phyloP scores from a whole-genome alignment of 2,888 invertebrate species.

The Protophormia terraenovae region DNA sequence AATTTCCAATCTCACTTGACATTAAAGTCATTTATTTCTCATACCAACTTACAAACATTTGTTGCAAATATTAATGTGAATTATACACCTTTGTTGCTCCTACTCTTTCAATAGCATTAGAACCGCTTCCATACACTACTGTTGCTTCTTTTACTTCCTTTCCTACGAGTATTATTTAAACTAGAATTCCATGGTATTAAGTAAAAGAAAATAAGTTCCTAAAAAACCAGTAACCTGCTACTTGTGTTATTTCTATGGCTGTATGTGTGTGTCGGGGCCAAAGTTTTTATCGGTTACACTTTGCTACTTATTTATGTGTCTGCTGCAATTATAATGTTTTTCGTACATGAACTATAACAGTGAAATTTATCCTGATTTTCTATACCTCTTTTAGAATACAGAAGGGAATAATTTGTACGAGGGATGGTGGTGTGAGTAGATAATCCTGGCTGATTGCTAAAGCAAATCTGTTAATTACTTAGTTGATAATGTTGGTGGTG shows the following conservation, averaged over 20 bases:
- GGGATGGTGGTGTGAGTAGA: too few relatives aligned
- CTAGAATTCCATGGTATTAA: not conserved
- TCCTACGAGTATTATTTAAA: conserved; percentile 4
- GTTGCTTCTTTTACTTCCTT: not conserved
- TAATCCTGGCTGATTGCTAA: too few relatives aligned
- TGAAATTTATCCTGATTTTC: not conserved
- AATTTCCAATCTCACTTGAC: conserved; percentile 78
- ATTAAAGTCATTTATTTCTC: conserved; percentile 77
- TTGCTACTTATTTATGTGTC: conserved; percentile 78
- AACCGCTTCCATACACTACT: not conserved
- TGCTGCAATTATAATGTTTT: conserved; percentile 77
- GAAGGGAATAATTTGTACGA: too few relatives aligned
- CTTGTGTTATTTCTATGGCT: not conserved
- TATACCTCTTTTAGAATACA: too few relatives aligned
- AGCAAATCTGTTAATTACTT: too few relatives aligned
- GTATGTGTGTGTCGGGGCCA: not conserved
- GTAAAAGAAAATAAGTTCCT: not conserved
- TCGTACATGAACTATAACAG: conserved; percentile 62
- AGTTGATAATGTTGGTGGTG: too few relatives aligned
- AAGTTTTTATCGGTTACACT: conserved; percentile 62
- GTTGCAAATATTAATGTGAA: too few relatives aligned
- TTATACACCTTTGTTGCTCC: too few relatives aligned
- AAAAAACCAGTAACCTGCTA: not conserved
- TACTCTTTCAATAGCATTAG: too few relatives aligned
- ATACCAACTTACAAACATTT: conserved; percentile 53